Evolutionary conservation across 1,140 invertebrate genomes (phyloP).

Genomic region (Andricus grossulariae): DNA sequence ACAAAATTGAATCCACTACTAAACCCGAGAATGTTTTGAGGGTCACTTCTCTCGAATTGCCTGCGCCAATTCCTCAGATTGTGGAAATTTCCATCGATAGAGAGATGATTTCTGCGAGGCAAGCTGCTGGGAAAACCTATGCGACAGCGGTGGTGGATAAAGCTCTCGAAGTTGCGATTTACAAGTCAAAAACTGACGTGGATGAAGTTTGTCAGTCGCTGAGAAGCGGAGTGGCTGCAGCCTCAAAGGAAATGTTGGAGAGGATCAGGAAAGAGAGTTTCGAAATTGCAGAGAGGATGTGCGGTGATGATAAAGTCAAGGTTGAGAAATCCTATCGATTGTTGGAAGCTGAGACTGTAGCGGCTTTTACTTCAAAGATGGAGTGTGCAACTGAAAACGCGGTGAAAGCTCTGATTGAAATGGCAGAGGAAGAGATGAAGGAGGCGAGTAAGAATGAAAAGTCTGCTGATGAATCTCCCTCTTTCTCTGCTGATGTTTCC

Average conservation of each 20-base stretch:
- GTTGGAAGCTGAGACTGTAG: slow-evolving; percentile 64
- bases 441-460: slow-evolving; percentile 59
- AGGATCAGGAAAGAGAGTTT: slow-evolving; percentile 67
- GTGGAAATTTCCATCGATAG: slow-evolving; percentile 44
- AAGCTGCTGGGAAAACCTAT: slow-evolving; percentile 64
- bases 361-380: slow-evolving; percentile 68
- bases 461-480: not conserved
- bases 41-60: not conserved
- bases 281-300: slow-evolving; percentile 63
- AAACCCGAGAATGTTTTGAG: slow-evolving; percentile 31
- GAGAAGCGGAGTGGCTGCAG: slow-evolving; percentile 64
- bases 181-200: slow-evolving; percentile 73
- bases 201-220: slow-evolving; percentile 72
- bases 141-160: slow-evolving; percentile 73
- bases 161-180: slow-evolving; percentile 72
- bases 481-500: not conserved
- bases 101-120: slow-evolving; percentile 50
- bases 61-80: not conserved
- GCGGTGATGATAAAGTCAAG: slow-evolving; percentile 56
- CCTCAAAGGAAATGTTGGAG: slow-evolving; percentile 68
- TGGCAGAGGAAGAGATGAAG: slow-evolving; percentile 73
- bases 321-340: slow-evolving; percentile 59
- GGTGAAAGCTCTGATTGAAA: slow-evolving; percentile 72
- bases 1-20: not conserved
- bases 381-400: slow-evolving; percentile 72